Evolutionary conservation across 2,113 vertebrate genomes (phyloP).

Genomic region (Copsychus sechellarum): DNA sequence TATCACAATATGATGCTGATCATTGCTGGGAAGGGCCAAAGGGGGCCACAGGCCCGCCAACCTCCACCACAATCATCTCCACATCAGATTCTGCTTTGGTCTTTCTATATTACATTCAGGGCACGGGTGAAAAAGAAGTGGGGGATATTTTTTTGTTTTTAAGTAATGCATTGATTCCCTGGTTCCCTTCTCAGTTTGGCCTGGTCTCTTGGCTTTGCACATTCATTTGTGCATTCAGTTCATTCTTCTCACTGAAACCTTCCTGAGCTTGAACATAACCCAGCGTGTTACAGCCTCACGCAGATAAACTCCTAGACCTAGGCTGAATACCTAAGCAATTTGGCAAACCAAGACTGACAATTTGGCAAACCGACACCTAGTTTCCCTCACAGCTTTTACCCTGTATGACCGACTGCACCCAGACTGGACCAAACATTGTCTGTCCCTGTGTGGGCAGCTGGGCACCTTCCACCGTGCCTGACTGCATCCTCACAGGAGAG

Average conservation of each 20-base stretch:
- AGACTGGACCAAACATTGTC: not conserved
- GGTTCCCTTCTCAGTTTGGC: not conserved
- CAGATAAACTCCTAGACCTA: not conserved
- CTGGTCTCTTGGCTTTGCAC: not conserved
- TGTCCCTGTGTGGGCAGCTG: not conserved
- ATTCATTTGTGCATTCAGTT: not conserved
- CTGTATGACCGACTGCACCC: not conserved
- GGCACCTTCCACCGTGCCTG: not conserved
- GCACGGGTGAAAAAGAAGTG: not conserved
- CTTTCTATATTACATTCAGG: not conserved
- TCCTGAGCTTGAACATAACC: not conserved
- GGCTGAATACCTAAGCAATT: not conserved
- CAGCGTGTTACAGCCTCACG: not conserved
- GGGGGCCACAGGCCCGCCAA: not conserved
- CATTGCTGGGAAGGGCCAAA: not conserved
- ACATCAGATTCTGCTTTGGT: not conserved
- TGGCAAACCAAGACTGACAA: not conserved
- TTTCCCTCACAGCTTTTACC: not conserved
- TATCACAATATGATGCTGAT: not conserved
- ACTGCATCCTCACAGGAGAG: not conserved
- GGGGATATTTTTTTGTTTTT: not conserved
- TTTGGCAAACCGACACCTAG: not conserved
- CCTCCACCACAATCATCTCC: not conserved
- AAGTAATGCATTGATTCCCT: not conserved
- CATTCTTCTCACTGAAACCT: not conserved